A percentile compares a stretch with the other conserved stretches of the same genome.
phyloP scores from a whole-genome alignment of 1,140 invertebrate species.

The Nymphalis io region DNA sequence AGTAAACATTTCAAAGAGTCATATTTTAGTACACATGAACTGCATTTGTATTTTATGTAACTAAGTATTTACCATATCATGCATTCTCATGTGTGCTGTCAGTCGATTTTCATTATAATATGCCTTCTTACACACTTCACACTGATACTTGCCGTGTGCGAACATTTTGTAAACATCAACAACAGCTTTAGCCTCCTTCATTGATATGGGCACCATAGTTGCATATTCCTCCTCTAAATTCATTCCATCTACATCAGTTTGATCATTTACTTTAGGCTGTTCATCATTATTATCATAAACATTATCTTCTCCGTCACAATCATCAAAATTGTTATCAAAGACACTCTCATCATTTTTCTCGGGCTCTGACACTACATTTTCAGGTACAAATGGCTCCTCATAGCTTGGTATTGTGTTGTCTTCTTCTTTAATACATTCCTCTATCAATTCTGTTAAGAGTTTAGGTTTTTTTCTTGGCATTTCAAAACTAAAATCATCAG shows the following conservation, averaged over 20 bases:
- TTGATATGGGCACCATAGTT: slow-evolving; percentile 53
- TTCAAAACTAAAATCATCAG: slow-evolving; percentile 46
- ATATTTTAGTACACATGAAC: no score
- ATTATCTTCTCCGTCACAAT: slow-evolving; percentile 36
- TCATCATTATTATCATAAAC: slow-evolving; percentile 37
- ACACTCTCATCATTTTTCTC: slow-evolving; percentile 31
- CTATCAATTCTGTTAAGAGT: slow-evolving; percentile 6
- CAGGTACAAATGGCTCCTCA: not conserved
- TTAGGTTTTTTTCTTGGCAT: slow-evolving; percentile 13
- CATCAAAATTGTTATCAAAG: slow-evolving; percentile 37
- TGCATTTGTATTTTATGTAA: not conserved
- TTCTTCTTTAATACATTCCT: slow-evolving; percentile 20
- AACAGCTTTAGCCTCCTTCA: slow-evolving; percentile 61
- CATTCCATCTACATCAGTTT: slow-evolving; percentile 50
- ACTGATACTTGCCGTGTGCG: slow-evolving; percentile 53
- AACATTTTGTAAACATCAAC: slow-evolving; percentile 65
- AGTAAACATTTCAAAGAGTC: no score
- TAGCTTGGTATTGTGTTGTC: slow-evolving; percentile 7
- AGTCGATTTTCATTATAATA: slow-evolving; percentile 58
- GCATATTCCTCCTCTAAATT: slow-evolving; percentile 68
- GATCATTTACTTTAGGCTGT: slow-evolving; percentile 7
- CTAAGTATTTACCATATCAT: slow-evolving; percentile 58
- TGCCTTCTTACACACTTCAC: slow-evolving; percentile 53
- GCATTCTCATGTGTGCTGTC: slow-evolving; percentile 64
- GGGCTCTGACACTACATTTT: not conserved